phyloP scores from a whole-genome alignment of 2,113 vertebrate genomes.

The Morone chrysops region DNA sequence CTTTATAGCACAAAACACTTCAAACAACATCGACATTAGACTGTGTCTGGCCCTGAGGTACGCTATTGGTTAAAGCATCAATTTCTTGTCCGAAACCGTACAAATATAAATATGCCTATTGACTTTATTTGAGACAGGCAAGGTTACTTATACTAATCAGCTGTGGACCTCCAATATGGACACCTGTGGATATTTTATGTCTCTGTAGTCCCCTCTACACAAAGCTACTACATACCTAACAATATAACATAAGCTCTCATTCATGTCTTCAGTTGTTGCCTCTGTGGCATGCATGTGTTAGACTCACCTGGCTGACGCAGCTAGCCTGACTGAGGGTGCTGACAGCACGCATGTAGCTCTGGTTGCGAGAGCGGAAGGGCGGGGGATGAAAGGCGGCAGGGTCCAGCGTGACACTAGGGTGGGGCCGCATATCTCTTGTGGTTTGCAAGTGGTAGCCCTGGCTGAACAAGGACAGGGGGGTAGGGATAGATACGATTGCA shows the following conservation, averaged over 20 bases:
- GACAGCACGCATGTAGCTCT: constrained; percentile 99
- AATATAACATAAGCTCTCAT: background rate
- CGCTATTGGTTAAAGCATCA: background rate
- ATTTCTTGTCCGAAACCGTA: background rate
- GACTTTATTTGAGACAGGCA: background rate
- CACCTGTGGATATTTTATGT: constrained; percentile 12
- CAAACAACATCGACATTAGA: background rate
- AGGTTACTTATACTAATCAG: constrained; percentile 9
- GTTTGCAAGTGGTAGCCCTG: constrained; percentile 97
- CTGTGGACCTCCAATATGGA: constrained; percentile 42
- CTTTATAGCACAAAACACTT: background rate
- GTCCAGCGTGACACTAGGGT: constrained; percentile 93
- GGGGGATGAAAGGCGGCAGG: constrained; percentile 94
- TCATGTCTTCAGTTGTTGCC: constrained; percentile 32
- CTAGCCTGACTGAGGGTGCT: constrained; percentile 99
- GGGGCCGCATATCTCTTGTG: constrained; percentile 90
- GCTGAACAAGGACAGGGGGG: constrained; percentile 82
- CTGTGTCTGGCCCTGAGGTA: background rate
- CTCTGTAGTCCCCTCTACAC: constrained; percentile 7
- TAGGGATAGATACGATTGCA: constrained; percentile 50
- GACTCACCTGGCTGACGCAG: constrained; percentile 99
- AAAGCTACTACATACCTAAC: background rate
- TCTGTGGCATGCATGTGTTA: constrained; percentile 42
- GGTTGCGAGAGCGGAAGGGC: constrained; percentile 98
- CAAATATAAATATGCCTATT: background rate